These are phyloP conservation scores for Drosophila repleta DNA, from an alignment of 1,140 invertebrate genomes.

Conservation along the genomic window DNA sequence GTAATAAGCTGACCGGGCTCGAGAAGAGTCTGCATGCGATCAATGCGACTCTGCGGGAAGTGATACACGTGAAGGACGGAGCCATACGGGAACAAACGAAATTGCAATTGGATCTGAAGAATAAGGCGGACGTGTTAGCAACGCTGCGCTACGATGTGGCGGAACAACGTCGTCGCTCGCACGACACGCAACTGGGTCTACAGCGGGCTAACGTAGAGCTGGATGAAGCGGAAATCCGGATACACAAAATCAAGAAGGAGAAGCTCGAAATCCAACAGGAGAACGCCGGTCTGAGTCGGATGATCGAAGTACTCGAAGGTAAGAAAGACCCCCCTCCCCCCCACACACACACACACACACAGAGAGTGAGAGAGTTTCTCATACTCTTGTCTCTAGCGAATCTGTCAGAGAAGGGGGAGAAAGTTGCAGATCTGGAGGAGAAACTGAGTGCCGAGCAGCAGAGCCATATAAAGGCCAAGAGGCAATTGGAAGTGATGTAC, in stretches of 20 bases:
- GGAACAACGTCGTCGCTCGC: slow-evolving; percentile 11
- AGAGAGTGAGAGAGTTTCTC: neutral
- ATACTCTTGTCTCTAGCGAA: slow-evolving; percentile 1
- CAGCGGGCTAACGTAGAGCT: slow-evolving; percentile 12
- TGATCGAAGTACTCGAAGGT: slow-evolving; percentile 58
- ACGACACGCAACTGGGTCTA: slow-evolving; percentile 32
- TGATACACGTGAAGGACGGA: slow-evolving; percentile 22
- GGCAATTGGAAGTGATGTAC: slow-evolving; percentile 86
- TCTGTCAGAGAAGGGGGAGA: neutral
- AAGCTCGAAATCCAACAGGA: slow-evolving; percentile 35
- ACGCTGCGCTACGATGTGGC: slow-evolving; percentile 32
- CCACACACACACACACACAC: too few species aligned
- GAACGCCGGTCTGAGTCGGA: slow-evolving; percentile 31
- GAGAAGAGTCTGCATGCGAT: slow-evolving; percentile 28
- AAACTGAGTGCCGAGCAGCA: slow-evolving; percentile 86
- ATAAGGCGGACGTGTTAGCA: slow-evolving; percentile 25
- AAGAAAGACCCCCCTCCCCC: too few species aligned
- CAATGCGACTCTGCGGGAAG: slow-evolving; percentile 28
- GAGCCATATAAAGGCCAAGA: slow-evolving; percentile 86
- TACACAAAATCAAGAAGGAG: slow-evolving; percentile 36
- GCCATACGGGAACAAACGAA: slow-evolving; percentile 12
- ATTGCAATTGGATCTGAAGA: slow-evolving; percentile 24
- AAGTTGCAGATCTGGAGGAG: slow-evolving; percentile 85
- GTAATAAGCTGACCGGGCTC: slow-evolving; percentile 24
- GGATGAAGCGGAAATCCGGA: slow-evolving; percentile 16